Base-by-base conservation (phyloP, 2,113 vertebrate genomes). In the Cynoglossus semilaevis region DNA sequence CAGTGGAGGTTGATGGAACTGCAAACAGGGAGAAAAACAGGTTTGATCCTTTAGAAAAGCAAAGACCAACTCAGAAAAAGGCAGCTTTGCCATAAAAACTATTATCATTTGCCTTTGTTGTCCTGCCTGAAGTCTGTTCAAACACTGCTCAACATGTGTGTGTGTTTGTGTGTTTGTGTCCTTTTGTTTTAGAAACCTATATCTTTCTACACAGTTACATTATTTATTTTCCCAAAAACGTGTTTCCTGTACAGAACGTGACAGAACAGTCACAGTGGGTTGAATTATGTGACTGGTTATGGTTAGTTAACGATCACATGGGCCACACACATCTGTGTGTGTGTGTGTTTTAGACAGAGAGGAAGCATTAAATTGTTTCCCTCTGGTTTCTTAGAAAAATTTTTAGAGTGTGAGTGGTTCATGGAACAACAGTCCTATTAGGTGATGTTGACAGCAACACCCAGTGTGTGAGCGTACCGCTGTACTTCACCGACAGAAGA, bases 381-480 rank as follows among this genome's bases (percentile, higher is more conserved):
- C n/a, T 13, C 16, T 40, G 55, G 29, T 58, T 78, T 80, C 66
- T 73, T 47, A 68, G 65, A 80, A 77, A 70, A 70, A 61, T 5
- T 42, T 19, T 5, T 61, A 65, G 52, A 38, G 8, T 58, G 58
- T 45, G 17, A 7, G 13, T 35, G 38, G 51, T 71, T 79, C 44
- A 73, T 59, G 58, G 68, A 55, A 52, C 70, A 78, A 16, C 52
- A 49, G 64, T 17, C 57, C 57, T 57, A 56, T 62, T 70, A 58
- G 58, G 52, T 45, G 53, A 55, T 49, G 36, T 45, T 44, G 36
- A 53, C 58, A 14, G 47, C 46, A 16, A 38, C 19, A 37, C 15
- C 38, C 14, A 11, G 38, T 13, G 38, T 41, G 38, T 13, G 38
- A 41, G 1, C 14, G 9, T 41, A 41, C 14, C 10, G 11, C 14